These are phyloP conservation scores for Drosophila subobscura DNA, from an alignment of 1,140 invertebrate genomes.

Conservation along the genomic window DNA sequence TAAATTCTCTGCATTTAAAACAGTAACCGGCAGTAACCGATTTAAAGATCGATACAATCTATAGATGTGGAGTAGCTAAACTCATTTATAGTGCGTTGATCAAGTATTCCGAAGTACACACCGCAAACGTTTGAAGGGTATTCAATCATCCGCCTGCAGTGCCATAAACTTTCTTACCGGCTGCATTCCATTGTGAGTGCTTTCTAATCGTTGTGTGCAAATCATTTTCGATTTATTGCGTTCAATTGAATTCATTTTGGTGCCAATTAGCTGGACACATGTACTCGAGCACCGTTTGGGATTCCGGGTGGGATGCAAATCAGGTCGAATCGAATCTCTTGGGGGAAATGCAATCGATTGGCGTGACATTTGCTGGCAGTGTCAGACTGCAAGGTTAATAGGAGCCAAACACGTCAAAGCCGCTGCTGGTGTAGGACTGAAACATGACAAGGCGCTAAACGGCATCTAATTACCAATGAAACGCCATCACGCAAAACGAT, in stretches of 20 bases:
- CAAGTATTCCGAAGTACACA: not conserved
- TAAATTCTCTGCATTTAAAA: too few relatives aligned
- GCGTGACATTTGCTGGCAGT: conserved; percentile 39
- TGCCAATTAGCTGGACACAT: conserved; percentile 57
- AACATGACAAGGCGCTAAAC: conserved; percentile 35
- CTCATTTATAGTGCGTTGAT: too few relatives aligned
- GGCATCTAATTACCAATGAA: conserved; percentile 50
- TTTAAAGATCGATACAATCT: too few relatives aligned
- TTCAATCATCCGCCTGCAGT: not conserved
- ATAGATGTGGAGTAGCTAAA: too few relatives aligned
- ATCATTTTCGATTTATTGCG: conserved; percentile 61
- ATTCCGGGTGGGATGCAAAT: conserved; percentile 38
- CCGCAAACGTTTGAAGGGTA: not conserved
- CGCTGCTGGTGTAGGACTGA: not conserved
- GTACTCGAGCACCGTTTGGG: not conserved
- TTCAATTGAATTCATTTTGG: conserved; percentile 55
- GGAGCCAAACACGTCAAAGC: conserved; percentile 52
- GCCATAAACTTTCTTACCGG: not conserved
- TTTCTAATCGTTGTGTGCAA: conserved; percentile 66
- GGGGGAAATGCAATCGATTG: conserved; percentile 25
- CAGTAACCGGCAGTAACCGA: too few relatives aligned
- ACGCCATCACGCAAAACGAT: conserved; percentile 38
- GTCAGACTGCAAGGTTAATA: conserved; percentile 41
- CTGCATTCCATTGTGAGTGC: not conserved
- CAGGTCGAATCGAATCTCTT: conserved; percentile 23